A percentile compares a stretch with the other conserved stretches of the same genome.
Evolutionary conservation across 1,140 invertebrate genomes (phyloP).

Genomic region (Penaeus japonicus): DNA sequence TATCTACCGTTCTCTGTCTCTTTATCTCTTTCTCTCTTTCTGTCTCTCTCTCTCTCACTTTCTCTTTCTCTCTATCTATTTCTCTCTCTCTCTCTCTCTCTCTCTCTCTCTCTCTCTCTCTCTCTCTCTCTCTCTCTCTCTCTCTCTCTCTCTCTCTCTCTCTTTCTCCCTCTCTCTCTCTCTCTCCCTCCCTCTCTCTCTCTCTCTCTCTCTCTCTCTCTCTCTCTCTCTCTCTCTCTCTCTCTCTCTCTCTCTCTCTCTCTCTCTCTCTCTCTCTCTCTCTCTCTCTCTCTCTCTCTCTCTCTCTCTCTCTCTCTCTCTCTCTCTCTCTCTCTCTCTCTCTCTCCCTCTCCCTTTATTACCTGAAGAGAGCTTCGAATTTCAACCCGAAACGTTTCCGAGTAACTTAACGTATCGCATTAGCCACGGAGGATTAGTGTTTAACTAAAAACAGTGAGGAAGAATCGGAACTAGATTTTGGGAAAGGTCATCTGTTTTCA

Average conservation of each 20-base stretch:
- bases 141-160: neutral
- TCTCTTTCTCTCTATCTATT: constrained; percentile 18
- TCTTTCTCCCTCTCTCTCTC: neutral
- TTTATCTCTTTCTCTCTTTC: neutral
- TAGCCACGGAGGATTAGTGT: no score
- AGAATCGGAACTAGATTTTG: no score
- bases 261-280: neutral
- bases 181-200: neutral
- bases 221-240: neutral
- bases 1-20: neutral
- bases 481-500: no score
- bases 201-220: neutral
- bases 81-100: constrained; percentile 21
- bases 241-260: neutral
- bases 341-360: neutral
- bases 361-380: no score
- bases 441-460: no score
- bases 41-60: constrained; percentile 8
- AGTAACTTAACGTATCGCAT: no score
- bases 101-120: neutral
- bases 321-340: neutral
- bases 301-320: neutral
- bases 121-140: neutral
- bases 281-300: no score
- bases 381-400: no score